Conservation (phyloP, 2,113 vertebrate genomes). For the Glaucidium brasilianum region DNA sequence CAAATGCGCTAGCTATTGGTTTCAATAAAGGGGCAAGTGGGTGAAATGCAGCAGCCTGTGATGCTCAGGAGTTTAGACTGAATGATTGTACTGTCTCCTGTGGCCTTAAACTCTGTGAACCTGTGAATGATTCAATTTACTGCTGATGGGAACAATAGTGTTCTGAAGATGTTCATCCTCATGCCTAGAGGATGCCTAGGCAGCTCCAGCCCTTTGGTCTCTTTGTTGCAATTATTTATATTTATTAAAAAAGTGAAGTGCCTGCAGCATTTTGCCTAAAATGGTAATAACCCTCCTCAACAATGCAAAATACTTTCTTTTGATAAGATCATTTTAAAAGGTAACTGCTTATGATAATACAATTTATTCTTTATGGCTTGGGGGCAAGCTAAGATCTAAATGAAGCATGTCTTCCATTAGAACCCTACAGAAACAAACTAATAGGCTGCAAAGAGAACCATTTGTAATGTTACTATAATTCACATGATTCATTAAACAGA, state of each 20-base stretch:
- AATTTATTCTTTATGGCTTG: slow-evolving; percentile 90
- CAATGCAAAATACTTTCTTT: slow-evolving; percentile 75
- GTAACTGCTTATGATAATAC: slow-evolving; percentile 93
- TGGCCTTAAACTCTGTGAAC: background rate
- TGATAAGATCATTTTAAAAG: slow-evolving; percentile 85
- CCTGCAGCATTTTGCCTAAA: slow-evolving; percentile 73
- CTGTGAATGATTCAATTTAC: background rate
- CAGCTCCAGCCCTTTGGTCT: background rate
- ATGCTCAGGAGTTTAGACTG: background rate
- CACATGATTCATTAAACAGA: slow-evolving; percentile 99
- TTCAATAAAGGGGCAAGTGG: background rate
- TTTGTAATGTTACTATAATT: slow-evolving; percentile 99
- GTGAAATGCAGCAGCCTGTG: background rate
- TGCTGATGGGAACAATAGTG: background rate
- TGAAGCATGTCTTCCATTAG: slow-evolving; percentile 97
- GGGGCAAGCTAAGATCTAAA: slow-evolving; percentile 87
- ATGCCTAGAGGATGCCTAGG: background rate
- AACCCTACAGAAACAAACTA: slow-evolving; percentile 99
- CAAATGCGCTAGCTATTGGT: no score
- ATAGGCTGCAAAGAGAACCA: slow-evolving; percentile 96
- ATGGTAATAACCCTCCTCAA: slow-evolving; percentile 77
- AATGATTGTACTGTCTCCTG: background rate
- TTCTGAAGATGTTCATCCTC: background rate
- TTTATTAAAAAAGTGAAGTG: background rate
- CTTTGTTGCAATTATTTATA: slow-evolving; percentile 31